phyloP scores from a whole-genome alignment of 2,797 vertebrate genomes.

The Podarcis siculus region DNA sequence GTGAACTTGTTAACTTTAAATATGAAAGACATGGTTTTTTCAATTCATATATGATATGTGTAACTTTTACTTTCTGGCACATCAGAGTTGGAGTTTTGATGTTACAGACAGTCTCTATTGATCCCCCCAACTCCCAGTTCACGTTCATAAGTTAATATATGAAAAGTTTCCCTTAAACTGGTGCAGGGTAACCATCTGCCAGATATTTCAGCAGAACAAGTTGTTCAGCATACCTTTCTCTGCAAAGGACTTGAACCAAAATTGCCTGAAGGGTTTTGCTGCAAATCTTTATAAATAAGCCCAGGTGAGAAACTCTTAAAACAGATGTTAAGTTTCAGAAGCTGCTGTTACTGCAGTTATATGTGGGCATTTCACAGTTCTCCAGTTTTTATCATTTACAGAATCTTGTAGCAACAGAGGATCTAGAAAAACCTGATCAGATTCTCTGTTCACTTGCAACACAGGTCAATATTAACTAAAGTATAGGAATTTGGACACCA shows the following conservation, averaged over 20 bases:
- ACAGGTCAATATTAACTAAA: neutral
- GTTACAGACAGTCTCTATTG: neutral
- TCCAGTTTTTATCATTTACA: neutral
- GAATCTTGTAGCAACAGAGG: neutral
- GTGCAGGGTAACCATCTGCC: neutral
- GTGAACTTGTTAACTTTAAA: neutral
- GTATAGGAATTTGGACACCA: neutral
- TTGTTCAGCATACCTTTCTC: neutral
- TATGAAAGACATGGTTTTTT: neutral
- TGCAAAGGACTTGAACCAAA: neutral
- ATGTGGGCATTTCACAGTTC: neutral
- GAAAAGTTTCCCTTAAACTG: neutral
- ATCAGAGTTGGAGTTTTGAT: neutral
- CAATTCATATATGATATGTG: neutral
- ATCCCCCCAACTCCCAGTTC: no score
- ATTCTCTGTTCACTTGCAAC: neutral
- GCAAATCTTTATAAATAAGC: neutral
- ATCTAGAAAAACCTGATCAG: neutral
- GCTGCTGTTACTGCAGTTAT: no score
- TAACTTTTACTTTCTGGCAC: neutral
- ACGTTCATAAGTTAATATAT: neutral
- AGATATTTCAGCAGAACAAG: neutral
- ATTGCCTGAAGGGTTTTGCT: neutral
- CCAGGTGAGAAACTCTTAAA: neutral
- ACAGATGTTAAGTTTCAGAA: neutral